Evolutionary conservation across 2,888 invertebrate genomes (phyloP).

Genomic region (Dynastes tityus): DNA sequence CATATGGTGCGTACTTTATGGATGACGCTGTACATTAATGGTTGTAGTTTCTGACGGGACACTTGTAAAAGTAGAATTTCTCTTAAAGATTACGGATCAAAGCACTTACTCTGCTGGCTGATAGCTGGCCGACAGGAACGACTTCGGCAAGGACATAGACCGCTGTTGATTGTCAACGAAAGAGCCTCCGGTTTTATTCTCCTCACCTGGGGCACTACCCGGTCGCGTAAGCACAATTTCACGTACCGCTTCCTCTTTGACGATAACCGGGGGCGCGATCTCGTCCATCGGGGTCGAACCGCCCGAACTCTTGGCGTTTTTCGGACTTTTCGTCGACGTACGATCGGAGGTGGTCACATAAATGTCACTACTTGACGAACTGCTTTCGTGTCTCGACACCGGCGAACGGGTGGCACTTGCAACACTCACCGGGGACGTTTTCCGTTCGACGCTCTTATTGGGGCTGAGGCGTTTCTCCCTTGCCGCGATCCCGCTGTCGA

Average conservation of each 20-base stretch:
- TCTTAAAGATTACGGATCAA: background rate
- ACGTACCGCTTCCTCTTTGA: slow-evolving; percentile 64
- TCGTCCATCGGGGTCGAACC: slow-evolving; percentile 73
- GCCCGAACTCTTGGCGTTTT: slow-evolving; percentile 71
- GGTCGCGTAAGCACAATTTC: slow-evolving; percentile 71
- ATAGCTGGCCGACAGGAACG: slow-evolving; percentile 70
- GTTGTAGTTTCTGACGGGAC: no score
- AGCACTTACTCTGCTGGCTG: slow-evolving; percentile 59
- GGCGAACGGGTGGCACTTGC: slow-evolving; percentile 63
- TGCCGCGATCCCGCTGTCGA: slow-evolving; percentile 37
- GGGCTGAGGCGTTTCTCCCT: slow-evolving; percentile 59
- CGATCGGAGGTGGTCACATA: slow-evolving; percentile 73
- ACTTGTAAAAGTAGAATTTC: no score
- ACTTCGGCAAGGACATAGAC: slow-evolving; percentile 74
- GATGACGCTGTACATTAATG: no score
- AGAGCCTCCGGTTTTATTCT: slow-evolving; percentile 55
- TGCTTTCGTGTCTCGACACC: slow-evolving; percentile 64
- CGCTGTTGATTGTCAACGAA: slow-evolving; percentile 69
- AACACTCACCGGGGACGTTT: slow-evolving; percentile 60
- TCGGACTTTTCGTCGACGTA: slow-evolving; percentile 71
- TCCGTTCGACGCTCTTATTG: slow-evolving; percentile 55
- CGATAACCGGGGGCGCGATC: slow-evolving; percentile 53
- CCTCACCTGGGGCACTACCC: slow-evolving; percentile 73
- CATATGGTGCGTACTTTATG: no score
- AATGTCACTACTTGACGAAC: slow-evolving; percentile 73